Evolutionary conservation across 2,797 vertebrate species (phyloP).

Genomic region (Enteromius anoplus): DNA sequence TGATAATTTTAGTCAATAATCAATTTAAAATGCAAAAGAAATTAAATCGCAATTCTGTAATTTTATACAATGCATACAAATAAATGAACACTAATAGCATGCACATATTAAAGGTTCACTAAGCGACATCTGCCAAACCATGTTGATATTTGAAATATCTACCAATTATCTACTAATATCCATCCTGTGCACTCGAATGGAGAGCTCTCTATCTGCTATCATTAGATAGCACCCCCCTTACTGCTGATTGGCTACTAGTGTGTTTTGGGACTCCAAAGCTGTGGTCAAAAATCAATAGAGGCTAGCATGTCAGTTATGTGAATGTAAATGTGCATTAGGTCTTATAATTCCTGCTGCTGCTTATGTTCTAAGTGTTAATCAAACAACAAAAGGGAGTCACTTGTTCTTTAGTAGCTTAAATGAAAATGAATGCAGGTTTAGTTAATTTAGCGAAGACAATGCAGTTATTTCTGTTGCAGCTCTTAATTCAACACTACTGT

Average conservation of each 20-base stretch:
- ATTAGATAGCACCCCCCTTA: too few relatives aligned
- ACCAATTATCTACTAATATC: too few relatives aligned
- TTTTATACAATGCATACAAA: background rate
- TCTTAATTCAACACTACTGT: background rate
- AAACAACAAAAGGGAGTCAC: background rate
- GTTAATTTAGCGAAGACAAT: background rate
- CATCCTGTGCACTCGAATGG: too few relatives aligned
- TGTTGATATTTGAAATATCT: too few relatives aligned
- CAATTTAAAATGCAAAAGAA: background rate
- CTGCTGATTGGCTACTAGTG: too few relatives aligned
- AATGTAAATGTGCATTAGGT: background rate
- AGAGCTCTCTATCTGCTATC: too few relatives aligned
- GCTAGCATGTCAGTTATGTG: background rate
- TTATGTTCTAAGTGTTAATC: background rate
- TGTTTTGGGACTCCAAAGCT: too few relatives aligned
- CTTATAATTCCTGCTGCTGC: background rate
- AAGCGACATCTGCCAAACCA: too few relatives aligned
- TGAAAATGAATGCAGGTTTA: background rate
- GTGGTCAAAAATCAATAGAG: background rate
- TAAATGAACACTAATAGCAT: background rate
- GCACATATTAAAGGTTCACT: background rate
- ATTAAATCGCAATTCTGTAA: background rate
- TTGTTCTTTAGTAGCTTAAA: background rate
- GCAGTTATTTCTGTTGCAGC: background rate
- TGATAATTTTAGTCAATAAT: background rate